phyloP scores from a whole-genome alignment of 92 coral and sea anemone genomes.

The Paragorgia papillata region DNA sequence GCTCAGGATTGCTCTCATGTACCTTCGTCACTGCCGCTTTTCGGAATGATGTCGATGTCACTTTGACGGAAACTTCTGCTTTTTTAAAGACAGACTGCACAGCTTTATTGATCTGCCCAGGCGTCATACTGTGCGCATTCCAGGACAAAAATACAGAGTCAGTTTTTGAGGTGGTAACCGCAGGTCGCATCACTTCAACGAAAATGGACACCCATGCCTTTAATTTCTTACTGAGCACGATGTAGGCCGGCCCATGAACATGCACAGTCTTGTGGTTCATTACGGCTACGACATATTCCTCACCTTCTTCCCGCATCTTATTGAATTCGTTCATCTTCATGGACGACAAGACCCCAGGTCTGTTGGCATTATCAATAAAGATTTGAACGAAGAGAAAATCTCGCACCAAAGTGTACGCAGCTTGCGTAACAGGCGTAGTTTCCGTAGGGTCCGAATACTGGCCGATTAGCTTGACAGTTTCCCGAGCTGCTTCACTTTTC shows the following conservation, averaged over 20 bases:
- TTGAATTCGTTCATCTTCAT: conserved; percentile 57
- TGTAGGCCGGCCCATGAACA: conserved; percentile 66
- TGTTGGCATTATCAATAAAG: conserved; percentile 61
- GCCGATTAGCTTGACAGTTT: conserved; percentile 49
- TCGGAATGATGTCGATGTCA: conserved; percentile 53
- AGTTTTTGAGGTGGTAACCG: not conserved
- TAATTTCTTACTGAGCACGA: conserved; percentile 48
- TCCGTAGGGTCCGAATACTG: conserved; percentile 33
- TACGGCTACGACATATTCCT: conserved; percentile 49
- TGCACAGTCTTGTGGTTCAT: conserved; percentile 59
- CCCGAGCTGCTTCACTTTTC: conserved; percentile 50
- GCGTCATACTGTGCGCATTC: conserved; percentile 45
- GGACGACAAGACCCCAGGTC: conserved; percentile 65
- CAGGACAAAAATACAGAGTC: conserved; percentile 56
- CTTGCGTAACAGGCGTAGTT: conserved; percentile 41
- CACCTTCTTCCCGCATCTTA: conserved; percentile 36
- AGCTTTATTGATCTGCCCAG: conserved; percentile 43
- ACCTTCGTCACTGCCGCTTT: conserved; percentile 33
- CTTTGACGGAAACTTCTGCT: conserved; percentile 40
- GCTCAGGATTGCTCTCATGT: conserved; percentile 11
- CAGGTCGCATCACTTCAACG: conserved; percentile 29
- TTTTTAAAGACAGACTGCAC: conserved; percentile 56
- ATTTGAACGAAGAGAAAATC: conserved; percentile 63
- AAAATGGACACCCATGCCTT: conserved; percentile 50
- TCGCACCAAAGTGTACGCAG: conserved; percentile 57